Base-by-base conservation (phyloP, 2,113 vertebrate species). In the Catharus minimus region DNA sequence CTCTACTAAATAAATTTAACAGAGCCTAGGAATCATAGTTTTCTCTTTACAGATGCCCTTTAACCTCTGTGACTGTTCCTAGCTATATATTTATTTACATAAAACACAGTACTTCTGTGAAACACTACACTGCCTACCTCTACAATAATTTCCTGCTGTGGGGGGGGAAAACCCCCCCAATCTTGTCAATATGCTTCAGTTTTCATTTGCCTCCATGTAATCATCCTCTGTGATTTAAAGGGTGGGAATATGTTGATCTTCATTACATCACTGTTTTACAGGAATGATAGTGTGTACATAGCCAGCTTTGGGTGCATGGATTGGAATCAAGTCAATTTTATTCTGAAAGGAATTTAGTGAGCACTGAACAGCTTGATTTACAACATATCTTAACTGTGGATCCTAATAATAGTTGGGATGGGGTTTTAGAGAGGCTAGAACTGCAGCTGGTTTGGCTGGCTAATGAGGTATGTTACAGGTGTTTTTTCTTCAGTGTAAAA, bases 31-130 rank as follows among this genome's bases (percentile, higher is more conserved):
- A 95, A 86, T 65, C 81, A 91, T 77, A 82, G 69, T 92, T 93
- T 95, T 93, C 96, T 97, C 83, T 96, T 91, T 89, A 75, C 78
- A 88, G 72, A 60, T 74, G 89, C 88, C 92, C 75, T 78, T 86
- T 80, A 71, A 89, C 89, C 85, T 87, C 76, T 69, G 16, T 78
- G 67, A 72, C 86, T 90, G 65, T 84, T 95, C 36, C 71, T 76
- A 89, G 88, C 61, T 73, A 28, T 52, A 41, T 47, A 58, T 92
- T 96, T 95, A 85, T 93, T 95, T 94, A 84, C 62, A 65, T 39
- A 83, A 78, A 90, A 46, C 49, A 80, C 41, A 85, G 36, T 43
- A 87, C 64, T 93, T 86, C 66, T 88, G 60, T 73, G 78, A 87
- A 96, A 91, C 39, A 60, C 49, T 88, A 78, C 56, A 46, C 74